Conservation (phyloP, 2,888 invertebrate species). For the Himalopsyche kuldschensis region DNA sequence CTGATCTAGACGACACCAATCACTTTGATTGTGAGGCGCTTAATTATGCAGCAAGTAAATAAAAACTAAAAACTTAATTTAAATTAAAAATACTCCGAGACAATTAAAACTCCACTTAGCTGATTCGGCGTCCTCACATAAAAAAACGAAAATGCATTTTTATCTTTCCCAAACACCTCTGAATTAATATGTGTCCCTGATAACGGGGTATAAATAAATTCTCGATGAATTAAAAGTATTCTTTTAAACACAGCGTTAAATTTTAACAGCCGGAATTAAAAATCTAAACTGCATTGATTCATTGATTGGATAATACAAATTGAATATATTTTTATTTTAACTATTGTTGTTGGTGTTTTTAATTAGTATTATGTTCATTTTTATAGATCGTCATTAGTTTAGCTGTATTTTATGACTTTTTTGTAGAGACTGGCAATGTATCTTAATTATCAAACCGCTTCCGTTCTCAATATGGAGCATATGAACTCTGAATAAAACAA, state of each 20-base stretch:
- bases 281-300: too few species aligned
- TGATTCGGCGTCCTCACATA: background rate
- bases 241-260: background rate
- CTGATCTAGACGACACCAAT: background rate
- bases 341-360: too few species aligned
- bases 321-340: too few species aligned
- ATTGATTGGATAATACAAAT: too few species aligned
- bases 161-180: background rate
- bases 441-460: too few species aligned
- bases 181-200: background rate
- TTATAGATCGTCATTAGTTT: too few species aligned
- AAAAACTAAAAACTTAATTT: background rate
- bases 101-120: background rate
- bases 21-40: background rate
- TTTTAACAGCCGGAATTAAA: background rate
- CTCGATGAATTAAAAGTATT: background rate
- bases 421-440: too few species aligned
- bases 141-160: background rate
- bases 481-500: too few species aligned
- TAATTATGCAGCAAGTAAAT: background rate
- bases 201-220: background rate
- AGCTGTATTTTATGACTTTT: too few species aligned
- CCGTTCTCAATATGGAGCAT: too few species aligned
- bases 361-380: too few species aligned
- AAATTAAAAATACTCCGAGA: background rate